Conservation (phyloP, 2,797 vertebrate species). For the Gadopsis bispinosus region DNA sequence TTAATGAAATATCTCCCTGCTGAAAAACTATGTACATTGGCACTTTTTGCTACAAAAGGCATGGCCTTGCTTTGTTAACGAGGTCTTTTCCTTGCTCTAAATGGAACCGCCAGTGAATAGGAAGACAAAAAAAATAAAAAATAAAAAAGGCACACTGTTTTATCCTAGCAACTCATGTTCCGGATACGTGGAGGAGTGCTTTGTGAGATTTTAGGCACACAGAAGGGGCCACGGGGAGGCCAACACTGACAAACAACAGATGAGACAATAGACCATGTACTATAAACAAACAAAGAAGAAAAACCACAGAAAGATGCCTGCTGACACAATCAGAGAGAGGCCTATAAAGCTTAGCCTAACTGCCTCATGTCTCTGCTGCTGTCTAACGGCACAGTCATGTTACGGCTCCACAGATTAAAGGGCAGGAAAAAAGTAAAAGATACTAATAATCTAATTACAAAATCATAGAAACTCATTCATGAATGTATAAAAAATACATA, state of each 20-base stretch:
- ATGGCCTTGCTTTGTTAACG: constrained; percentile 39
- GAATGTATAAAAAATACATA: constrained; percentile 78
- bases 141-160: constrained; percentile 19
- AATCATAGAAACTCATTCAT: constrained; percentile 74
- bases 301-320: constrained; percentile 70
- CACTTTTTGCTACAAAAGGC: constrained; percentile 53
- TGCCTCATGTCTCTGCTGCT: constrained; percentile 67
- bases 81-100: constrained; percentile 43
- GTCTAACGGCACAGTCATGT: constrained; percentile 76
- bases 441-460: constrained; percentile 69
- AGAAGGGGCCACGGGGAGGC: constrained; percentile 49
- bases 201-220: constrained; percentile 47
- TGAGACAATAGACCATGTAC: constrained; percentile 57
- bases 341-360: constrained; percentile 53
- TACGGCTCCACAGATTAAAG: constrained; percentile 72
- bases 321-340: constrained; percentile 72
- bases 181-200: constrained; percentile 42
- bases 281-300: constrained; percentile 61
- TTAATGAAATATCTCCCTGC: constrained; percentile 65
- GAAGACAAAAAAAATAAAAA: constrained; percentile 20
- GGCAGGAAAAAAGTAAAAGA: constrained; percentile 51
- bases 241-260: constrained; percentile 63
- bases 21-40: constrained; percentile 73
- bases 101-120: constrained; percentile 35
- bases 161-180: constrained; percentile 30